Percentiles rank a stretch among this genome's conserved stretches.
Conservation (phyloP, 2,113 vertebrate species). For the Girardinichthys multiradiatus region DNA sequence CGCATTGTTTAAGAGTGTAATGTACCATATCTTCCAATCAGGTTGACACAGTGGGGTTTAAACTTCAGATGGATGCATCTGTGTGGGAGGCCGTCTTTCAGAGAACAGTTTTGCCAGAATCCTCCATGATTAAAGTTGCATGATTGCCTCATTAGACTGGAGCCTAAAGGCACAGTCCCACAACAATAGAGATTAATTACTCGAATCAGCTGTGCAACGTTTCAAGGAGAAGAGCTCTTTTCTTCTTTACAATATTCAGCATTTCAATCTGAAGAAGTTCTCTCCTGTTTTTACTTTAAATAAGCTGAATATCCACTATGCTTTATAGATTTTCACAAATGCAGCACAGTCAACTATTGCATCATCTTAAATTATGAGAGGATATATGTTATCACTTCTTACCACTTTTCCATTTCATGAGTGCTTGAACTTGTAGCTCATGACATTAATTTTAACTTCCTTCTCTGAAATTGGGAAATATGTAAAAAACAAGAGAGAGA, state of each 20-base stretch:
- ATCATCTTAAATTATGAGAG: background rate
- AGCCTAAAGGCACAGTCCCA: background rate
- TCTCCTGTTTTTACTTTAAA: background rate
- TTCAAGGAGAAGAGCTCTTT: background rate
- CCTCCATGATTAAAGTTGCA: background rate
- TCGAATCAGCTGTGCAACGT: background rate
- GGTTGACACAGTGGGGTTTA: conserved; percentile 34
- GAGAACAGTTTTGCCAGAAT: background rate
- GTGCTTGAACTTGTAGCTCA: background rate
- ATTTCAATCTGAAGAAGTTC: background rate
- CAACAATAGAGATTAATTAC: background rate
- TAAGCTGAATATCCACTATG: background rate
- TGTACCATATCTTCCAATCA: conserved; percentile 22
- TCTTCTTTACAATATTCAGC: background rate
- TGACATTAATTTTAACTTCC: background rate
- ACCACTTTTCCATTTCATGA: background rate
- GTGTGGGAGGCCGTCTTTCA: background rate
- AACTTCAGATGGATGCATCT: conserved; percentile 8
- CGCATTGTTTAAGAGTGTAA: conserved; percentile 39
- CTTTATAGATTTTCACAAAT: too few relatives aligned
- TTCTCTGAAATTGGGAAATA: background rate
- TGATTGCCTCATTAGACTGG: background rate
- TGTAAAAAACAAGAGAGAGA: background rate
- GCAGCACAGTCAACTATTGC: background rate
- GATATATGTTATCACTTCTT: background rate